A percentile compares a stretch with the other conserved stretches of the same genome.
phyloP scores from a whole-genome alignment of 2,113 vertebrate species.

The Macroglossus sobrinus region DNA sequence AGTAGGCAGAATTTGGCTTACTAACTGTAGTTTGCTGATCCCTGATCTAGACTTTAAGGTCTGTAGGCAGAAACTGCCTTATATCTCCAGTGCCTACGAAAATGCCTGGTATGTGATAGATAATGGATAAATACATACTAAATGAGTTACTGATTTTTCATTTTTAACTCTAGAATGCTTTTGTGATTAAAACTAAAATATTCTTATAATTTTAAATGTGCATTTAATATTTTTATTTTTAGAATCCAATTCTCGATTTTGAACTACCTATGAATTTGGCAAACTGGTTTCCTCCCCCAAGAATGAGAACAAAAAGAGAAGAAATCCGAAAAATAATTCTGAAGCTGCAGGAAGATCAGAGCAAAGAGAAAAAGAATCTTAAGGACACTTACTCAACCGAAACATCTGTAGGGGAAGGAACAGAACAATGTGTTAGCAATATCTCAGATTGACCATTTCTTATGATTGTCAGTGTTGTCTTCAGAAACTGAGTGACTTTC shows the following conservation, averaged over 20 bases:
- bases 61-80: neutral
- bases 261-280: conserved; percentile 93
- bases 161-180: conserved; percentile 12
- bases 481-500: conserved; percentile 68
- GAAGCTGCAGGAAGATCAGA: conserved; percentile 90
- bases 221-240: conserved; percentile 35
- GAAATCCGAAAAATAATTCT: conserved; percentile 95
- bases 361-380: conserved; percentile 83
- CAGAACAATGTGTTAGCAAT: conserved; percentile 77
- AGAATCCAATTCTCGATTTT: conserved; percentile 95
- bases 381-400: conserved; percentile 79
- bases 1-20: neutral
- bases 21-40: neutral
- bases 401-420: conserved; percentile 73
- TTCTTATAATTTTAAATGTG: conserved; percentile 1
- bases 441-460: conserved; percentile 83
- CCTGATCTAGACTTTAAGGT: neutral
- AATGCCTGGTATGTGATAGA: neutral
- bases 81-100: neutral
- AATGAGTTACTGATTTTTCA: neutral
- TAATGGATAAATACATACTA: neutral
- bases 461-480: conserved; percentile 74
- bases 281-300: conserved; percentile 95
- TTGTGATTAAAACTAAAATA: conserved; percentile 33
- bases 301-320: conserved; percentile 98